Evolutionary conservation across 2,797 vertebrate genomes (phyloP).

Genomic region (Anguilla marmorata): DNA sequence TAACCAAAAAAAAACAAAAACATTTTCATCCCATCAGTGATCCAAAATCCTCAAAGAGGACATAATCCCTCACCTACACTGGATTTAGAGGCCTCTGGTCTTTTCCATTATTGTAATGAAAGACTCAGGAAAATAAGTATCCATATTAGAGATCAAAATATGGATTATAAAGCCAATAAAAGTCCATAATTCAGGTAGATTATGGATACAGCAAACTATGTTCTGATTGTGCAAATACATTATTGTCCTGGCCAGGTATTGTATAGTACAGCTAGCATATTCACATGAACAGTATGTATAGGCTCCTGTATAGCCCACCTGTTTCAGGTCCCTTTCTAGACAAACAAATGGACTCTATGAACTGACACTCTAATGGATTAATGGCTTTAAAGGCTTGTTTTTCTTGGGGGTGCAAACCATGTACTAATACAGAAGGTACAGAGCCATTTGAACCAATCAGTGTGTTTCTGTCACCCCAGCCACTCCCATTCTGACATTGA

Average conservation of each 20-base stretch:
- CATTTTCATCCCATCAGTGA: slow-evolving; percentile 48
- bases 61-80: slow-evolving; percentile 57
- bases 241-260: neutral
- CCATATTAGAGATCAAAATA: slow-evolving; percentile 25
- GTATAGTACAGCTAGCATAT: neutral
- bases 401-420: too few relatives aligned
- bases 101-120: slow-evolving; percentile 57
- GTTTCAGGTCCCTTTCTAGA: neutral
- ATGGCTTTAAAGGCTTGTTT: neutral
- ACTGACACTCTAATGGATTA: neutral
- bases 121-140: slow-evolving; percentile 13
- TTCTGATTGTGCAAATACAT: neutral
- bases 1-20: slow-evolving; percentile 52
- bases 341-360: neutral
- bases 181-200: neutral
- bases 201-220: neutral
- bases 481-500: neutral
- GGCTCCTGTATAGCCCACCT: neutral
- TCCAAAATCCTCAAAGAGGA: slow-evolving; percentile 58
- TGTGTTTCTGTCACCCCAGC: neutral
- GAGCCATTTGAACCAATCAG: neutral
- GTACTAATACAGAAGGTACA: neutral
- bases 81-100: slow-evolving; percentile 34
- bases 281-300: neutral
- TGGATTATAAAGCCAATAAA: neutral